phyloP scores from a whole-genome alignment of 2,797 vertebrate genomes.

The Mormyrus proboscirostris region DNA sequence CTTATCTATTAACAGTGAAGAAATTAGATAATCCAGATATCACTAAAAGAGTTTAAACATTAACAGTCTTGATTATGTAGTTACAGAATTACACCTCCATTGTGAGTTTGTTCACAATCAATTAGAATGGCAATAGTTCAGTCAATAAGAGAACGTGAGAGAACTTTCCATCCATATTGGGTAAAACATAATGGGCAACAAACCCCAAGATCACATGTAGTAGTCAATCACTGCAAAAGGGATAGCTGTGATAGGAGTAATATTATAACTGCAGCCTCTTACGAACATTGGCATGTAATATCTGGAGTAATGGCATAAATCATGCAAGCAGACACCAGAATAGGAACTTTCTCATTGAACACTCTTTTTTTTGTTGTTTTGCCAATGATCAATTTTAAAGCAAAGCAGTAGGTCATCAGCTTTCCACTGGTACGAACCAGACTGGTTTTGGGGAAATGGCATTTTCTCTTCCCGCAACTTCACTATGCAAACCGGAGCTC shows the following conservation, averaged over 20 bases:
- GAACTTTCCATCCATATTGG: background rate
- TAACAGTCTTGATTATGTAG: background rate
- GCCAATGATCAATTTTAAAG: background rate
- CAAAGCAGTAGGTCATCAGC: background rate
- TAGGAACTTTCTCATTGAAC: background rate
- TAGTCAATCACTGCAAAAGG: background rate
- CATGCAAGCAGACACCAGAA: background rate
- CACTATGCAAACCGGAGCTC: background rate
- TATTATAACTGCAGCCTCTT: background rate
- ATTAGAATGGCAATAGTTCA: background rate
- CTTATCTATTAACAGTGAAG: background rate
- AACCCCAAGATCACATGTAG: background rate
- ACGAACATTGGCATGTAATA: background rate
- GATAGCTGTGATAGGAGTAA: background rate
- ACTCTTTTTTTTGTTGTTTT: background rate
- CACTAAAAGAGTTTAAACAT: background rate
- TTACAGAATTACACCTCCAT: background rate
- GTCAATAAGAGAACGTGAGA: background rate
- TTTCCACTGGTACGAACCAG: background rate
- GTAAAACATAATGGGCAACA: background rate
- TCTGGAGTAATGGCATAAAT: background rate
- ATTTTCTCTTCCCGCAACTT: background rate
- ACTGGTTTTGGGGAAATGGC: background rate
- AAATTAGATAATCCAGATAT: background rate
- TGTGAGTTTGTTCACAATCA: background rate